Percentiles rank a stretch among this genome's conserved stretches.
Conservation (phyloP, 1,140 invertebrate genomes). For the Pemphigus obesinymphae region DNA sequence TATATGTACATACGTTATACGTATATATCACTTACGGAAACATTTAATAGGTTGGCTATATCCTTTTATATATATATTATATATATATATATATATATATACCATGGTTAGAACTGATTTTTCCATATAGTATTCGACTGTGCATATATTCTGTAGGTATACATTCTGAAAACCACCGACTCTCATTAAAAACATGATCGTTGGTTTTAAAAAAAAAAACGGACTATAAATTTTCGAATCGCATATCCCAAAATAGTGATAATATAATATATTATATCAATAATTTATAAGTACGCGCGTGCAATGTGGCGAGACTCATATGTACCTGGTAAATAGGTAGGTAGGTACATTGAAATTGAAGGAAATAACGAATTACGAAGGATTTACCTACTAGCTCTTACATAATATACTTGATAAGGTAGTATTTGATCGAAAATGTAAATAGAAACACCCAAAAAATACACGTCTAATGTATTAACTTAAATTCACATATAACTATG, state of each 20-base stretch:
- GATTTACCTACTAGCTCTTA: too few species aligned
- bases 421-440: too few species aligned
- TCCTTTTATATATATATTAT: not conserved
- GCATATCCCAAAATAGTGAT: too few species aligned
- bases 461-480: too few species aligned
- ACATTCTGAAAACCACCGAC: not conserved
- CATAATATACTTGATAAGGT: too few species aligned
- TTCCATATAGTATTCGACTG: not conserved
- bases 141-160: not conserved
- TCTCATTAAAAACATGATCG: constrained; percentile 16
- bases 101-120: not conserved
- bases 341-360: too few species aligned
- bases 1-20: not conserved
- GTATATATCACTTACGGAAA: not conserved
- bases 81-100: not conserved
- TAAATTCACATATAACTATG: too few species aligned
- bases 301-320: not conserved
- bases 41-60: not conserved
- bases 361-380: too few species aligned
- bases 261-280: not conserved
- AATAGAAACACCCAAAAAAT: too few species aligned
- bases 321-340: too few species aligned
- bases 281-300: not conserved
- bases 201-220: constrained; percentile 2
- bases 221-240: constrained; percentile 1